Conservation (phyloP, 2,797 vertebrate species). For the Sylvilagus floridanus region DNA sequence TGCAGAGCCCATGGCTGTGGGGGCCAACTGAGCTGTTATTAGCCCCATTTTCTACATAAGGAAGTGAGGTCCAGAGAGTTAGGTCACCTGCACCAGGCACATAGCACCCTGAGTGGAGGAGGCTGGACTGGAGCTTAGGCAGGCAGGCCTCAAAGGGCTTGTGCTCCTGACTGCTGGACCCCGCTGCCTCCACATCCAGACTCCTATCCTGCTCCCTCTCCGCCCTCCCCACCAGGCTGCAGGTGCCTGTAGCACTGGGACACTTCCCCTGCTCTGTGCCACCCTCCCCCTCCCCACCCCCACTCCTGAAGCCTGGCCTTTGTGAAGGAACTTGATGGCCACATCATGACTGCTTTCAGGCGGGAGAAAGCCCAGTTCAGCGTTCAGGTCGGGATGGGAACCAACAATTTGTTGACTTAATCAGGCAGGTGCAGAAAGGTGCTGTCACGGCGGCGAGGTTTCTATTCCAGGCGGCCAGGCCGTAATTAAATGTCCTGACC, state of each 20-base stretch:
- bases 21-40: background rate
- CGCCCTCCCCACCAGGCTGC: background rate
- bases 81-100: background rate
- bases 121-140: background rate
- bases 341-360: background rate
- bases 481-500: slow-evolving; percentile 87
- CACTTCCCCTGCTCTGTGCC: background rate
- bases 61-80: background rate
- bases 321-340: slow-evolving; percentile 11
- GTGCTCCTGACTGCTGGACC: background rate
- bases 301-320: background rate
- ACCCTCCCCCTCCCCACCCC: background rate
- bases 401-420: slow-evolving; percentile 82
- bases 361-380: background rate
- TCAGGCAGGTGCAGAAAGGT: slow-evolving; percentile 77
- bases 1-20: background rate
- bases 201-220: background rate
- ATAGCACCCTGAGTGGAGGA: background rate
- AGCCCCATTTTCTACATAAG: background rate
- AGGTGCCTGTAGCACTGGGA: background rate
- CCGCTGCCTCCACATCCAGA: background rate
- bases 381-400: background rate
- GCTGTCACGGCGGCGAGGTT: slow-evolving; percentile 79
- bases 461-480: slow-evolving; percentile 87
- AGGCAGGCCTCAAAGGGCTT: background rate